A percentile compares a stretch with the other conserved stretches of the same genome.
Conservation (phyloP, 2,797 vertebrate genomes). For the Poeciliopsis infans region DNA sequence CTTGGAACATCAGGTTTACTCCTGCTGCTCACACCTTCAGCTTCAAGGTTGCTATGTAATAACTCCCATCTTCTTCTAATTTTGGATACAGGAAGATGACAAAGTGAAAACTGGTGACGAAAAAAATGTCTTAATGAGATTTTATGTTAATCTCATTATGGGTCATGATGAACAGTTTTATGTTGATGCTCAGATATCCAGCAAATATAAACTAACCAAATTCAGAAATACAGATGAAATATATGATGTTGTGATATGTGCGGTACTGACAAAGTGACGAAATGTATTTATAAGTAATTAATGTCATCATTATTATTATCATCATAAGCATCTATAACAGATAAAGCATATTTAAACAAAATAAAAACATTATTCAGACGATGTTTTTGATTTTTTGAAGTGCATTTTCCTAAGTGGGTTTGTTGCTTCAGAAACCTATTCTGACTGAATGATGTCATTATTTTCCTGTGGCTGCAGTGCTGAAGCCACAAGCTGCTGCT, state of each 20-base stretch:
- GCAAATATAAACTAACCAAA: not conserved
- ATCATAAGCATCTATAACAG: not conserved
- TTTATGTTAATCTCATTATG: not conserved
- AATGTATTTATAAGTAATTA: not conserved
- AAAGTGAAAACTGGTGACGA: not conserved
- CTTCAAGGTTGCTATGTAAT: not conserved
- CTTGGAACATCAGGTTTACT: not conserved
- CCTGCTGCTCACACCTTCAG: not conserved
- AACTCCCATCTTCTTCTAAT: not conserved
- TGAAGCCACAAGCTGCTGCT: too few species aligned
- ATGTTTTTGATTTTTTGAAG: not conserved
- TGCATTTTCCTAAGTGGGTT: too few species aligned
- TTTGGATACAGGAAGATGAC: not conserved
- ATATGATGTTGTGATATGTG: not conserved
- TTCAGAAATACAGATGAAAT: not conserved
- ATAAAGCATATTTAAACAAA: not conserved
- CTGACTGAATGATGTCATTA: too few species aligned
- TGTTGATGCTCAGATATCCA: not conserved
- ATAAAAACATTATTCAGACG: not conserved
- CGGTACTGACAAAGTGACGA: not conserved
- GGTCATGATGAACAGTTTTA: not conserved
- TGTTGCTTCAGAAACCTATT: too few species aligned
- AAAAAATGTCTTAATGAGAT: not conserved
- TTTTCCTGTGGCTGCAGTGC: too few species aligned
- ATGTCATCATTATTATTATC: not conserved